A percentile compares a stretch with the other conserved stretches of the same genome.
phyloP scores from a whole-genome alignment of 2,797 vertebrate genomes.

The Enteromius anoplus region DNA sequence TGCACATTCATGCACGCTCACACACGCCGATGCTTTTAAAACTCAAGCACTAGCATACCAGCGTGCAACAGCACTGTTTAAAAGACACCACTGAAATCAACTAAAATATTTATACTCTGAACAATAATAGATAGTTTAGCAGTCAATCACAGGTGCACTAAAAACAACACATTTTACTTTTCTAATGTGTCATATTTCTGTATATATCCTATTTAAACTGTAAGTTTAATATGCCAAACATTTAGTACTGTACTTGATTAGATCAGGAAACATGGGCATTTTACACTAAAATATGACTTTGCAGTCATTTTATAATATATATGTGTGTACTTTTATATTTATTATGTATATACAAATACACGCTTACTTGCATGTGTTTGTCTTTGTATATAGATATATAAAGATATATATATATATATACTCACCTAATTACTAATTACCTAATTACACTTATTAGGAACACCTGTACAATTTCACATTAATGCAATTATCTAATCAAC shows the following conservation, averaged over 20 bases:
- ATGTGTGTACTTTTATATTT: too few relatives aligned
- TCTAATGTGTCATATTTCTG: neutral
- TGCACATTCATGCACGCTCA: conserved; percentile 10
- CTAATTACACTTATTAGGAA: too few relatives aligned
- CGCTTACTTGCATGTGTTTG: too few relatives aligned
- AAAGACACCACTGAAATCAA: neutral
- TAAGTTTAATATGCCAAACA: neutral
- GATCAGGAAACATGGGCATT: neutral
- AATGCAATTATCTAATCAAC: too few relatives aligned
- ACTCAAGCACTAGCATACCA: neutral
- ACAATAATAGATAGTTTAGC: neutral
- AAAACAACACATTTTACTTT: neutral
- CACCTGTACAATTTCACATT: too few relatives aligned
- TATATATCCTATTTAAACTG: neutral
- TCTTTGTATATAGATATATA: too few relatives aligned
- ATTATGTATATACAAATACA: too few relatives aligned
- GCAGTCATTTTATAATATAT: too few relatives aligned
- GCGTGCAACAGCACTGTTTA: neutral
- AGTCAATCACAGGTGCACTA: neutral
- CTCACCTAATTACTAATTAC: too few relatives aligned
- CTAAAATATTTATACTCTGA: neutral
- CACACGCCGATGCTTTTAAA: neutral
- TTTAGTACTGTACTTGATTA: neutral
- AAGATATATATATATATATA: too few relatives aligned
- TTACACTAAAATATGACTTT: neutral